Conservation (phyloP, 2,113 vertebrate species). For the Corvus cornix region DNA sequence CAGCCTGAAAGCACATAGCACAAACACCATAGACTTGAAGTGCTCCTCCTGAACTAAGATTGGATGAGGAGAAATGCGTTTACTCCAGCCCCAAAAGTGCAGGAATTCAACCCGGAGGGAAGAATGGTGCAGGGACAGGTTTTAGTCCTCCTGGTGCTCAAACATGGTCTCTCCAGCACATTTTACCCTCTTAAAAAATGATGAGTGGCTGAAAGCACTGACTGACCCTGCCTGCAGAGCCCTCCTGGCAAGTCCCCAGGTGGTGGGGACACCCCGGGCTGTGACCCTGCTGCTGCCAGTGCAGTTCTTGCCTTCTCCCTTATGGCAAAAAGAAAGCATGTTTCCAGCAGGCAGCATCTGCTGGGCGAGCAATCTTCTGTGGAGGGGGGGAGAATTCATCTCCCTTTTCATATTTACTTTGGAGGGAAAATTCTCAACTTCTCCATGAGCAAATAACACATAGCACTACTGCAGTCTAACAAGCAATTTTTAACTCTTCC, state of each 20-base stretch:
- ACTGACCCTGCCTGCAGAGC: neutral
- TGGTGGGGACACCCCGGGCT: neutral
- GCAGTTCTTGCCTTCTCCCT: neutral
- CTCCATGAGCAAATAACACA: neutral
- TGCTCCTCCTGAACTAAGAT: neutral
- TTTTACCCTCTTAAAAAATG: neutral
- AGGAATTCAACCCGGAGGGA: neutral
- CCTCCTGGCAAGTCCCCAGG: neutral
- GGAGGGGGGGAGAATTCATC: neutral
- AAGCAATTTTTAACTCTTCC: neutral
- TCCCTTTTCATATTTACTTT: neutral
- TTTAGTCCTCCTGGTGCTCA: neutral
- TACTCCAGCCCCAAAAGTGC: neutral
- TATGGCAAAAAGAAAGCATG: neutral
- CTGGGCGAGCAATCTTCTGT: neutral
- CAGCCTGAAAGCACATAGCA: neutral
- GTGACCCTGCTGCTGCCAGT: neutral
- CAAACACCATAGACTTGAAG: neutral
- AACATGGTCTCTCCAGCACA: accelerated
- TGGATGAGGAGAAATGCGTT: neutral
- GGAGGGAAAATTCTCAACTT: neutral
- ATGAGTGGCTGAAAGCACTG: neutral
- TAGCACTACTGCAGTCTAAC: neutral
- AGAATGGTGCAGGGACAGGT: neutral
- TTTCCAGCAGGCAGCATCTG: neutral